A percentile compares a stretch with the other conserved stretches of the same genome.
Conservation (phyloP, 2,113 vertebrate genomes). For the Phaethon lepturus region DNA sequence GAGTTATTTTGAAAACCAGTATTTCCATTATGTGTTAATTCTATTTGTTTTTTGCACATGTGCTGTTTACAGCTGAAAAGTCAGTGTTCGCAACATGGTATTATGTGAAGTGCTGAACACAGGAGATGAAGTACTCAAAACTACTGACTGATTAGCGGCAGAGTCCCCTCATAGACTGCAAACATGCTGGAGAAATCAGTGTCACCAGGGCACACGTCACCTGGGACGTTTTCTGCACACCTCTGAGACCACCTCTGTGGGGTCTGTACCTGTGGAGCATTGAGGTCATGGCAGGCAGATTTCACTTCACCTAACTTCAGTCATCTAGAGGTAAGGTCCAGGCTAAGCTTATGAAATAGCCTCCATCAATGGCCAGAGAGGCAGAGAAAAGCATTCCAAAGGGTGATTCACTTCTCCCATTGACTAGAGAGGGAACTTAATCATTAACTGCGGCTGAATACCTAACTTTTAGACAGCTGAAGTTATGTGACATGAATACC, state of each 20-base stretch:
- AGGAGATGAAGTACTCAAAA: not conserved
- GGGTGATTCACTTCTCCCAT: not conserved
- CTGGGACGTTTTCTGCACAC: not conserved
- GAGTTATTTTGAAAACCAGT: not conserved
- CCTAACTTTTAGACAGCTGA: not conserved
- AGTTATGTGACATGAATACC: not conserved
- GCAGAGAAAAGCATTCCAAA: not conserved
- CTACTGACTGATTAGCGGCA: not conserved
- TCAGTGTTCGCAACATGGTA: not conserved
- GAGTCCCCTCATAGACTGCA: not conserved
- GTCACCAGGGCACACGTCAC: not conserved
- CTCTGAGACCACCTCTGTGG: not conserved
- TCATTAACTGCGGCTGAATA: not conserved
- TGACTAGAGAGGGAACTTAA: not conserved
- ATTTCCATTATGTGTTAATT: not conserved
- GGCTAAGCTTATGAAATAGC: not conserved
- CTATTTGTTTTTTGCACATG: not conserved
- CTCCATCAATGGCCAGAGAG: not conserved
- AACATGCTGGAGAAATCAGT: not conserved
- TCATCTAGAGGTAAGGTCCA: not conserved
- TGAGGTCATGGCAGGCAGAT: not conserved
- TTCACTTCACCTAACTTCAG: not conserved
- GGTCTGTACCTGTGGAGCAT: not conserved
- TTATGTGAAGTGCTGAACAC: not conserved
- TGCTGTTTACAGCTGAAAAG: not conserved